Conservation (phyloP, 2,888 invertebrate species). For the Leistus spinibarbis region DNA sequence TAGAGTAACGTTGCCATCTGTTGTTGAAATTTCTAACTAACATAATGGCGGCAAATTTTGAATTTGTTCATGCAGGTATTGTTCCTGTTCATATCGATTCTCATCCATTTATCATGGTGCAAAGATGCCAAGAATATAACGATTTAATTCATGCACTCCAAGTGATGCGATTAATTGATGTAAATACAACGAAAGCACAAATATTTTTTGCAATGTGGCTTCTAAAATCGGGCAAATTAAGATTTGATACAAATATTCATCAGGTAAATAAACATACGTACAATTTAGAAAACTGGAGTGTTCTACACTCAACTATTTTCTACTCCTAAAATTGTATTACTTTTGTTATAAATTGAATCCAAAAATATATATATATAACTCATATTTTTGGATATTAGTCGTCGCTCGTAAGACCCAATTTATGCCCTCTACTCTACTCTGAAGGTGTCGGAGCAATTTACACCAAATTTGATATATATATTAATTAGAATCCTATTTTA, state of each 20-base stretch:
- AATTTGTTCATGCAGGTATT: conserved; percentile 63
- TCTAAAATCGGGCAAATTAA: conserved; percentile 72
- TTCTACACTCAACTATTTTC: background rate
- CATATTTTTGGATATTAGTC: too few species aligned
- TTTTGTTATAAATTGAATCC: too few species aligned
- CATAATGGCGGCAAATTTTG: conserved; percentile 1
- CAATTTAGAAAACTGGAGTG: background rate
- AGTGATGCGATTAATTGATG: conserved; percentile 69
- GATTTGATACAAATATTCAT: conserved; percentile 57
- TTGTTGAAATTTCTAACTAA: conserved; percentile 8
- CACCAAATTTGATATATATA: too few species aligned
- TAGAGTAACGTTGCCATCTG: conserved; percentile 42
- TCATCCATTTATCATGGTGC: conserved; percentile 75
- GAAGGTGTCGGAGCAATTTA: too few species aligned
- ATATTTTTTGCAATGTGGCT: conserved; percentile 83
- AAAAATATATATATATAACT: too few species aligned
- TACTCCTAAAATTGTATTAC: too few species aligned
- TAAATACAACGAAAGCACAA: conserved; percentile 68
- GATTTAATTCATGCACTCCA: conserved; percentile 74
- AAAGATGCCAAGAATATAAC: conserved; percentile 75
- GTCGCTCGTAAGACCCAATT: too few species aligned
- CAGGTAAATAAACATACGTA: conserved; percentile 53
- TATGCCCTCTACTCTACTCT: too few species aligned
- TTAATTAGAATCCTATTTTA: too few species aligned
- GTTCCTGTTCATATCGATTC: conserved; percentile 78